Base-by-base conservation (phyloP, 2,888 invertebrate genomes). In the Epiblema foenella region DNA sequence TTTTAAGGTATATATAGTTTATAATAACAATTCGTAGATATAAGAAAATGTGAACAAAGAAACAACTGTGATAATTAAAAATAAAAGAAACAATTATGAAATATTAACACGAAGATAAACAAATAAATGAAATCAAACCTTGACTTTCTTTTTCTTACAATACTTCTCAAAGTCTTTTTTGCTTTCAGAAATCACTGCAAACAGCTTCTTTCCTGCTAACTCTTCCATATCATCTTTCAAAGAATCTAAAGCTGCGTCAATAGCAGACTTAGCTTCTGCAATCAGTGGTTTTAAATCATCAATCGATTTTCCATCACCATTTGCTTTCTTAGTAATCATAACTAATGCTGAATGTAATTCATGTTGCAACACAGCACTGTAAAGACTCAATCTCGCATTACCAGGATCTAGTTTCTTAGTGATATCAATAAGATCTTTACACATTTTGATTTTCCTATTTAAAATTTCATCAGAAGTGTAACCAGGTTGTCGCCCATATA, bases 351-450 rank as follows among this genome's bases (percentile, higher is more conserved):
- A 92, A 76, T 95, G 94, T 54, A 97, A 89, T 85, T 98, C 97
- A 74, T 96, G 96, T 20, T 96, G 93, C 62, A 97, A 94, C 1
- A 97, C 97, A n/a, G 96, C 96, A 0, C 95, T 94, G 80, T 98
- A 98, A 24, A 98, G 92, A 74, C 96, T 95, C 9, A 98, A 88
- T 76, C 97, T 94, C 12, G 96, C 94, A 74, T 95, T 96, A n/a
- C 95, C 94, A 0, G 97, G 97, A 87, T 97, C 97, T 64, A 97
- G 87, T 67, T 90, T 94, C 65, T 90, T 94, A 0, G 96, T 96
- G 10, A 95, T 94, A 15, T 89, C 87, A 73, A 96, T 89, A 9
- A 97, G 88, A 70, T 96, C 95, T 69, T 94, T 92, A 76, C 96
- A 96, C 88, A 96, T 95, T 74, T 94, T 93, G 2, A 95, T 89